phyloP scores from a whole-genome alignment of 2,797 vertebrate species.

The Phoebastria nigripes region DNA sequence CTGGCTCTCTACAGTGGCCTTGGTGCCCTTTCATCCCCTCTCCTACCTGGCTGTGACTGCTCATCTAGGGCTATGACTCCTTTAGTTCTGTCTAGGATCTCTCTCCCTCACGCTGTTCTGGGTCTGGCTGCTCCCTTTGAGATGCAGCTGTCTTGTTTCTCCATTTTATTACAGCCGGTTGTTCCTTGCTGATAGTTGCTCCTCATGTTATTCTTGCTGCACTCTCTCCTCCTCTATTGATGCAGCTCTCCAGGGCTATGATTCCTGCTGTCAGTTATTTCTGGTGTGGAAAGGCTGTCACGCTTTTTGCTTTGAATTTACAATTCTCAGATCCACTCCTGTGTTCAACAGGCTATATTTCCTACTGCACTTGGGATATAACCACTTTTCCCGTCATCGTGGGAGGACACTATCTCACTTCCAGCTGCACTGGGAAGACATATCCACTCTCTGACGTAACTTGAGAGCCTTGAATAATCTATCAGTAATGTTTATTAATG shows the following conservation, averaged over 20 bases:
- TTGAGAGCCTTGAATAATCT: slow-evolving; percentile 26
- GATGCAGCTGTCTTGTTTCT: not conserved
- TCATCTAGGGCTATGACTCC: not conserved
- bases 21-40: not conserved
- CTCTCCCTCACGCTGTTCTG: not conserved
- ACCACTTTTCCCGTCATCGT: slow-evolving; percentile 8
- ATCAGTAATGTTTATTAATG: not conserved
- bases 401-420: slow-evolving; percentile 24
- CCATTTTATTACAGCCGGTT: not conserved
- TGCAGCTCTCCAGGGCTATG: slow-evolving; percentile 25
- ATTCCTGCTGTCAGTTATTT: slow-evolving; percentile 54
- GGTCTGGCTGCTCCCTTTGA: not conserved
- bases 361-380: slow-evolving; percentile 32
- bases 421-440: not conserved
- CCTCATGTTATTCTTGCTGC: not conserved
- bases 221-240: not conserved
- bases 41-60: not conserved
- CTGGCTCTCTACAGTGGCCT: not conserved
- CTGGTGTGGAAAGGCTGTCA: slow-evolving; percentile 47
- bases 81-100: slow-evolving; percentile 1
- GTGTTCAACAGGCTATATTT: slow-evolving; percentile 29
- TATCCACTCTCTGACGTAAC: not conserved
- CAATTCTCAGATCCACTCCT: slow-evolving; percentile 22
- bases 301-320: slow-evolving; percentile 54
- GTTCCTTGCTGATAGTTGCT: slow-evolving; percentile 16